Evolutionary conservation across 2,113 vertebrate species (phyloP), one percentile per base, ranked within the genome.

Genomic region (Elaphurus davidianus): DNA sequence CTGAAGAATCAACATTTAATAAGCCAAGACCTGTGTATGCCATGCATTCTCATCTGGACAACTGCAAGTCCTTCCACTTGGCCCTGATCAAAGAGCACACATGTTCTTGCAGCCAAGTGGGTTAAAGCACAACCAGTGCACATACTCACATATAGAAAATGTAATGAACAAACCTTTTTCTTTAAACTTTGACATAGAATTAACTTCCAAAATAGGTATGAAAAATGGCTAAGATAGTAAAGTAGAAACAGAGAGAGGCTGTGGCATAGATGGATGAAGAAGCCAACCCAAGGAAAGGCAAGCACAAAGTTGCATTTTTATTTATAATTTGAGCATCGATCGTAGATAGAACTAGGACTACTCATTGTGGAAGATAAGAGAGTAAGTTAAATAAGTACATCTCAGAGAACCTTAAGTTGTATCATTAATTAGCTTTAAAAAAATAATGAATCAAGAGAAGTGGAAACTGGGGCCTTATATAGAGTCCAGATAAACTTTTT

Each of bases 111-210:
- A 95, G 23, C 28, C 21, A 36, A 76, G 45, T 40, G 40, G 81
- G 50, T 82, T 95, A 57, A 87, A 87, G 95, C 82, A 87, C 74
- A 92, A 36, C 83, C 85, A 95, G 25, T 95, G 55, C 12, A 87
- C 30, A 52, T 62, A 57, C 3, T 88, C 87, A 87, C 78, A 85
- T 21, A 27, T 2, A 90, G 30, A 84, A 90, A 94, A 86, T 55
- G 54, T 3, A 27, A 59, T 74, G 25, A 27, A 45, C 17, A 87
- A 78, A 92, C 23, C 40, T 15, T 82, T 87, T 33, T 33, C 71
- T 43, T 85, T 45, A 76, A 62, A 78, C 89, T 27, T 8, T 90
- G 67, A 78, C 43, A n/a, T 21, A 84, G 50, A 95, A 88, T 90
- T 85, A 83, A 86, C 57, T 82, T 78, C 82, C 55, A 78, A 50